phyloP scores from a whole-genome alignment of 2,113 vertebrate genomes.

The Aramus guarauna region DNA sequence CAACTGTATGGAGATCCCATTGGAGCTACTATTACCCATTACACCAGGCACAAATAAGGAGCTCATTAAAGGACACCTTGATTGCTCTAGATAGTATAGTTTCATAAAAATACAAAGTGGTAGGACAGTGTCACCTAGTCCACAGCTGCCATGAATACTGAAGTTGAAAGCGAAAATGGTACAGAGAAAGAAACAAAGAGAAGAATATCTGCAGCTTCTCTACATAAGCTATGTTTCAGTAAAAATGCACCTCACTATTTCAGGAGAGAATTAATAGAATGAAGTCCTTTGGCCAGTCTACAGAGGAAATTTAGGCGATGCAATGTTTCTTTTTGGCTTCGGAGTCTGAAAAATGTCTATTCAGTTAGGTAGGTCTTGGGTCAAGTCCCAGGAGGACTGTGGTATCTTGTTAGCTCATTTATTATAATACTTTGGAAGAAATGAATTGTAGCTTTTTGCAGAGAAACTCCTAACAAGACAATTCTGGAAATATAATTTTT shows the following conservation, averaged over 20 bases:
- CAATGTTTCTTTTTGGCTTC: not conserved
- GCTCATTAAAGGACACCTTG: not conserved
- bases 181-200: not conserved
- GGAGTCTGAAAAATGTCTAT: not conserved
- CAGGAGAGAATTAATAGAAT: not conserved
- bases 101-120: not conserved
- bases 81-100: not conserved
- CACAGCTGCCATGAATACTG: not conserved
- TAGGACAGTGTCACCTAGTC: not conserved
- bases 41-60: not conserved
- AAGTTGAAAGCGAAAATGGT: not conserved
- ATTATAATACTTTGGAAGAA: not conserved
- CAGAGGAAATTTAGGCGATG: not conserved
- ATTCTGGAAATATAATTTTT: constrained; percentile 14
- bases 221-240: not conserved
- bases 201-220: not conserved
- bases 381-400: not conserved
- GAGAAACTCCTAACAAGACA: not conserved
- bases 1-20: not conserved
- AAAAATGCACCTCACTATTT: not conserved
- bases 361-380: not conserved
- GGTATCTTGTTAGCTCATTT: not conserved
- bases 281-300: not conserved
- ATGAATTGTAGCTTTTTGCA: not conserved
- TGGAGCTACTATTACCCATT: not conserved